These are phyloP conservation scores for Tetraodon nigroviridis DNA, from an alignment of 2,113 vertebrate genomes.

Conservation along the genomic window DNA sequence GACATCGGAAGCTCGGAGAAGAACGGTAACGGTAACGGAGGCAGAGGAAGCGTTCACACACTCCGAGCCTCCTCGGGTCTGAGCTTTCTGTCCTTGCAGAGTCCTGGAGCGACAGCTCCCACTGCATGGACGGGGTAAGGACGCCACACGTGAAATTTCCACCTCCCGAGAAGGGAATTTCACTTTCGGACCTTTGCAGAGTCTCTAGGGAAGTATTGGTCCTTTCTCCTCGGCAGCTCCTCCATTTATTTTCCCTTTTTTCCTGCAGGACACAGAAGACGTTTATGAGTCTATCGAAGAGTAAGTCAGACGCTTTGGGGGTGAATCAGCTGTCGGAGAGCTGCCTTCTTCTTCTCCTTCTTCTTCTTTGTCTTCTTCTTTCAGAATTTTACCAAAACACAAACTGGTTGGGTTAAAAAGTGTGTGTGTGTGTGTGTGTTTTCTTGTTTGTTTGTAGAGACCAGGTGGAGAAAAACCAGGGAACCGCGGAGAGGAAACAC, in stretches of 20 bases:
- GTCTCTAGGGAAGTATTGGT: no score
- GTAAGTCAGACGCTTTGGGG: slow-evolving; percentile 67
- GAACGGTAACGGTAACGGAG: slow-evolving; percentile 39
- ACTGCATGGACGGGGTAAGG: slow-evolving; percentile 56
- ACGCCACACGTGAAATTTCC: not conserved
- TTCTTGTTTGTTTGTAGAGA: no score
- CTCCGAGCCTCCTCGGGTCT: not conserved
- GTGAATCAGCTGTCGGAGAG: not conserved
- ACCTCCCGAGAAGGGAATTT: not conserved
- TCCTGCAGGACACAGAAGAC: slow-evolving; percentile 65
- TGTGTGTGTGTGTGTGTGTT: no score
- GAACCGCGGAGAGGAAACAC: slow-evolving; percentile 15
- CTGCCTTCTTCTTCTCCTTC: not conserved
- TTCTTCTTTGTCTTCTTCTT: no score
- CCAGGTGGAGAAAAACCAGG: slow-evolving; percentile 17
- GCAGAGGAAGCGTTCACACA: not conserved
- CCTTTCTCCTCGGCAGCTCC: not conserved
- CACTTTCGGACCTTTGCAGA: not conserved
- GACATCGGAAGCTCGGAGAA: slow-evolving; percentile 65
- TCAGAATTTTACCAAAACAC: no score
- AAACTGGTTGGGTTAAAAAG: no score
- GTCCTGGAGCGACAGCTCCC: slow-evolving; percentile 56
- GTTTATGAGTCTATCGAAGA: slow-evolving; percentile 72
- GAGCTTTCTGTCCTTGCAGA: slow-evolving; percentile 46
- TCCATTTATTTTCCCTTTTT: slow-evolving; percentile 2